A percentile compares a stretch with the other conserved stretches of the same genome.
phyloP scores from a whole-genome alignment of 2,888 invertebrate genomes.

The Zhengitettix transpicula region DNA sequence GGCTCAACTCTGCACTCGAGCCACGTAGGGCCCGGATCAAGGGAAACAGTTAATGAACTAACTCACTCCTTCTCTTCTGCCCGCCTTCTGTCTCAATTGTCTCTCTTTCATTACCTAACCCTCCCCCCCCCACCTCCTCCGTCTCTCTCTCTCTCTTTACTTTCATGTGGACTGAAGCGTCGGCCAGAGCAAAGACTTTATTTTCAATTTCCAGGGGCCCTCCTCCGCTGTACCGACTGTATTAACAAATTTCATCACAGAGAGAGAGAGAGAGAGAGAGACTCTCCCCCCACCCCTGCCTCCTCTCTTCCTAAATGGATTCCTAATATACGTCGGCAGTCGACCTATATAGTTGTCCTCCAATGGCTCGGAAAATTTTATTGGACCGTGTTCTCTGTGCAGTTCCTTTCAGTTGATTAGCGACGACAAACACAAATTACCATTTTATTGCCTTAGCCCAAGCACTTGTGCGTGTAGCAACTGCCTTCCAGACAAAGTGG shows the following conservation, averaged over 20 bases:
- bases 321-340: slow-evolving; percentile 12
- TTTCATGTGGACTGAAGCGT: slow-evolving; percentile 4
- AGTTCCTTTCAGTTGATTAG: slow-evolving; percentile 33
- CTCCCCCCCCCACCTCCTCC: background rate
- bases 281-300: slow-evolving; percentile 1
- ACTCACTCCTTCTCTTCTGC: slow-evolving; percentile 2
- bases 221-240: slow-evolving; percentile 1
- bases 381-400: slow-evolving; percentile 15
- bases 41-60: slow-evolving; percentile 11
- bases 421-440: slow-evolving; percentile 51
- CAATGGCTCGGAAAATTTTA: slow-evolving; percentile 16
- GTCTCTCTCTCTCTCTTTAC: slow-evolving; percentile 3
- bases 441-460: slow-evolving; percentile 42
- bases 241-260: slow-evolving; percentile 14
- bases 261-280: background rate
- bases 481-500: slow-evolving; percentile 35
- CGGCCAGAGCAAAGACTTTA: slow-evolving; percentile 7
- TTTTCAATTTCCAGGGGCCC: slow-evolving; percentile 10
- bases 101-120: slow-evolving; percentile 3
- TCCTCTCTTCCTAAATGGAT: slow-evolving; percentile 8
- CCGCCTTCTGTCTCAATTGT: slow-evolving; percentile 1
- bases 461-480: slow-evolving; percentile 17
- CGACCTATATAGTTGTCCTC: slow-evolving; percentile 22
- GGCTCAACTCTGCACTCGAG: background rate
- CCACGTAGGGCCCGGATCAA: background rate